phyloP scores from a whole-genome alignment of 1,140 invertebrate genomes.

The Cherax quadricarinatus region DNA sequence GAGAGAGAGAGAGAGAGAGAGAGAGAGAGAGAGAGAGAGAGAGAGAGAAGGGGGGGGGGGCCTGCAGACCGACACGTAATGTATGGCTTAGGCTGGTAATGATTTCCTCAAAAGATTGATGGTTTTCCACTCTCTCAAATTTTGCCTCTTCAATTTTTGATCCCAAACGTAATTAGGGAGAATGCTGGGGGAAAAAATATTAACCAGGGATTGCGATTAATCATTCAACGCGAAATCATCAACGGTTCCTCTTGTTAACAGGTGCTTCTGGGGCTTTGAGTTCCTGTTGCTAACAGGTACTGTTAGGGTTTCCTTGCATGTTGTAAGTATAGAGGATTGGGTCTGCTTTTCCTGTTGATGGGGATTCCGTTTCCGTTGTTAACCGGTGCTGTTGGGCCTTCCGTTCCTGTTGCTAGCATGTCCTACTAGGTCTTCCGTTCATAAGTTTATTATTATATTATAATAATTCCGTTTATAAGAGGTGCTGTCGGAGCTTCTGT shows the following conservation, averaged over 20 bases:
- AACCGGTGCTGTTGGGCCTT: no score
- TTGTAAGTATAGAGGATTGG: no score
- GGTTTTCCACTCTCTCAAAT: slow-evolving; percentile 67
- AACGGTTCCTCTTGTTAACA: slow-evolving; percentile 5
- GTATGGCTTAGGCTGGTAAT: slow-evolving; percentile 62
- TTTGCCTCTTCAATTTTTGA: slow-evolving; percentile 69
- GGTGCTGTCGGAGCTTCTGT: no score
- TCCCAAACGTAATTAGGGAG: slow-evolving; percentile 67
- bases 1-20: slow-evolving; percentile 40
- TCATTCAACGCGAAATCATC: slow-evolving; percentile 53
- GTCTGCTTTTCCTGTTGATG: no score
- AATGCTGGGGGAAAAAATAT: slow-evolving; percentile 58
- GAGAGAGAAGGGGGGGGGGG: not conserved
- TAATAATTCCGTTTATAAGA: no score
- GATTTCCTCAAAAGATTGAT: slow-evolving; percentile 68
- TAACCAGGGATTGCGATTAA: slow-evolving; percentile 65
- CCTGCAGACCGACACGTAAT: slow-evolving; percentile 25
- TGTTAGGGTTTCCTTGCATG: no score
- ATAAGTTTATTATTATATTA: no score
- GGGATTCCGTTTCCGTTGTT: not conserved
- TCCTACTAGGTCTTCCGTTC: no score
- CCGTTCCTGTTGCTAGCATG: no score
- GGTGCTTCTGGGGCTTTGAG: not conserved
- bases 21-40: not conserved
- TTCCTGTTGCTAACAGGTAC: no score